phyloP scores from a whole-genome alignment of 2,113 vertebrate genomes.

The Centropus unirufus region DNA sequence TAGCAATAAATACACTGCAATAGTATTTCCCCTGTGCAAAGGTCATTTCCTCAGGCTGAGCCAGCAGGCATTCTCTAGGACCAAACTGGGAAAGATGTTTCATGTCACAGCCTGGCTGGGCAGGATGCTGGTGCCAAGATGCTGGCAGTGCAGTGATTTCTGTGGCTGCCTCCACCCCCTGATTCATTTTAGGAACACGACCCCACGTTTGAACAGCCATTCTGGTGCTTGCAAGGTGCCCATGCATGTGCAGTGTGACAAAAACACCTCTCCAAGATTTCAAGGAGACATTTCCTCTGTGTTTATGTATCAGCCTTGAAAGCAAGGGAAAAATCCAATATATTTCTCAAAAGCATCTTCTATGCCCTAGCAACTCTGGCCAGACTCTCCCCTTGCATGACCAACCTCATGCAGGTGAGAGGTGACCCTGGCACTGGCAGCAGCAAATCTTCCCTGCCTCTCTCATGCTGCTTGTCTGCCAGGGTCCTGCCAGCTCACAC shows the following conservation, averaged over 20 bases:
- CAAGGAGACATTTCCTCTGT: not conserved
- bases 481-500: not conserved
- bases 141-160: not conserved
- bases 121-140: not conserved
- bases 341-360: not conserved
- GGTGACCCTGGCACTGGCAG: fast-evolving
- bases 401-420: fast-evolving
- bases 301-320: not conserved
- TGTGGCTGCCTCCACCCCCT: not conserved
- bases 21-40: not conserved
- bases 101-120: not conserved
- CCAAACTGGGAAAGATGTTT: not conserved
- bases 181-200: not conserved
- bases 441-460: too few species aligned
- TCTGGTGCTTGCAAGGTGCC: not conserved
- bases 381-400: not conserved
- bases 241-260: not conserved
- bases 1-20: fast-evolving
- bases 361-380: not conserved
- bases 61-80: not conserved
- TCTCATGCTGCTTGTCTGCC: not conserved
- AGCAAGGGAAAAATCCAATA: not conserved
- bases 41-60: not conserved
- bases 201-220: not conserved
- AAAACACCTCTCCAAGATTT: not conserved